phyloP scores from a whole-genome alignment of 2,113 vertebrate genomes.

The Ovibos moschatus region DNA sequence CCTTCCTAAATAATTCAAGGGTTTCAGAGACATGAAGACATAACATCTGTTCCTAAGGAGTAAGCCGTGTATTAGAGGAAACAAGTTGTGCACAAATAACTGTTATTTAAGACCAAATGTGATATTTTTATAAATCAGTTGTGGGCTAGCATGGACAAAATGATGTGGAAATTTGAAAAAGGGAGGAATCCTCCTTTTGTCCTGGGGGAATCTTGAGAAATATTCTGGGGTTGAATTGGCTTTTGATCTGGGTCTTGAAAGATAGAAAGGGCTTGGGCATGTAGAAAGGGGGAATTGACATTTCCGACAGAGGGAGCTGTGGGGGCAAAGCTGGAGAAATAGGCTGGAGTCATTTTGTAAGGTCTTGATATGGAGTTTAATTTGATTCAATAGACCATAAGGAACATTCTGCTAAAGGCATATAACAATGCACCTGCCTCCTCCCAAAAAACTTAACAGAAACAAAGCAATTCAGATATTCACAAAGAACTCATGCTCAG shows the following conservation, averaged over 20 bases:
- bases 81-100: background rate
- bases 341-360: background rate
- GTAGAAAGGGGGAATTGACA: fast-evolving
- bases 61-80: fast-evolving
- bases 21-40: background rate
- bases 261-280: background rate
- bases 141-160: background rate
- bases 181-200: background rate
- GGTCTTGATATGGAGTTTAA: background rate
- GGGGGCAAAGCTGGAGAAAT: background rate
- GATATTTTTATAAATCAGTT: background rate
- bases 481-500: background rate
- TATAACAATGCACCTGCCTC: background rate
- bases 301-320: background rate
- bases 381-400: background rate
- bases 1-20: background rate
- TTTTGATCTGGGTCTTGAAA: background rate
- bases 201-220: background rate
- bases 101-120: background rate
- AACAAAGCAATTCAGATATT: background rate
- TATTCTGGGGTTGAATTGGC: background rate
- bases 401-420: background rate
- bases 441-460: background rate
- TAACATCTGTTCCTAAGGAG: background rate
- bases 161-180: background rate